Conservation (phyloP, 2,113 vertebrate genomes). For the Vombatus ursinus region DNA sequence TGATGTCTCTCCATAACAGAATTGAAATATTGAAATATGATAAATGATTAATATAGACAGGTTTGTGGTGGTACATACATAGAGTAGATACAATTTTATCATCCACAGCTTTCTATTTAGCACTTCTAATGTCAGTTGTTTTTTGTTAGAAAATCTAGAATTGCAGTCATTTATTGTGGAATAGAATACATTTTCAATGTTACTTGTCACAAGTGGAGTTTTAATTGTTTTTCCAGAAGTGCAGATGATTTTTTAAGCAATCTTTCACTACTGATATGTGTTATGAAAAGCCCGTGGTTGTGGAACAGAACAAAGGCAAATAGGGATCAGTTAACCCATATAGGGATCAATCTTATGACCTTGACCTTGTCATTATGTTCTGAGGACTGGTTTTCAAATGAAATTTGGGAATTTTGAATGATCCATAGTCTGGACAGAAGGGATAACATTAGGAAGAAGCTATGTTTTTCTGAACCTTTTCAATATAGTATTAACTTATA, state of each 20-base stretch:
- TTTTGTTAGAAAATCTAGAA: not conserved
- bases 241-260: not conserved
- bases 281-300: not conserved
- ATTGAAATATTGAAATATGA: not conserved
- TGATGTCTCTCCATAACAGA: not conserved
- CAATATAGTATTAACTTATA: not conserved
- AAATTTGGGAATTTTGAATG: not conserved
- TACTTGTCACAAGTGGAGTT: not conserved
- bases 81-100: not conserved
- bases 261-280: not conserved
- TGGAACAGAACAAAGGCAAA: not conserved
- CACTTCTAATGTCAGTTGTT: not conserved
- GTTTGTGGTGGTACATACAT: not conserved
- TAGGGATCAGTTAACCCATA: not conserved
- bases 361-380: not conserved
- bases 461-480: not conserved
- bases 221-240: not conserved
- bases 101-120: not conserved
- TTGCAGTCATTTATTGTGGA: not conserved
- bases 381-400: not conserved
- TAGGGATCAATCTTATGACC: not conserved
- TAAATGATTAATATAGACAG: not conserved
- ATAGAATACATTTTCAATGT: not conserved
- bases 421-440: not conserved
- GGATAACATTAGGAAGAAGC: not conserved